Base-by-base conservation (phyloP, 2,113 vertebrate species). In the Salvelinus namaycush region DNA sequence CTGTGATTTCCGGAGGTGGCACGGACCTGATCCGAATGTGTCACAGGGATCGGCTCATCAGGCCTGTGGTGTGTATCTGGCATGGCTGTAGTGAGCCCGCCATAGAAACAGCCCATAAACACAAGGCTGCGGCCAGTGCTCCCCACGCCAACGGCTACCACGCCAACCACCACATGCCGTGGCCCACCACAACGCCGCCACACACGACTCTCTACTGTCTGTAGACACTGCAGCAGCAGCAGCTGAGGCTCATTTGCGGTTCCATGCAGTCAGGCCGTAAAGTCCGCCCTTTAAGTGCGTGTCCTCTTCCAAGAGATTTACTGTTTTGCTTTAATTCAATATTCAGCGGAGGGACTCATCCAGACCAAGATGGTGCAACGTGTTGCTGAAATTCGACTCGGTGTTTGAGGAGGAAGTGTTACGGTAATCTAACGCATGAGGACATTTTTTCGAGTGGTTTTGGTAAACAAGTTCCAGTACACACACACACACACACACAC, bases 241-340 rank as follows among this genome's bases (percentile, higher is more conserved):
- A 80, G 73, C 79, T 71, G 83, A 82, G 81, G 51, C 54, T 54
- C 39, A 79, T 79, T 86, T 82, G 76, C 18, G 16, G 76, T 76
- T 48, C 69, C 76, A 82, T 68, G 20, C 54, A 57, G 54, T 18
- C 4, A 57, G 54, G 54, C 54, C 6, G 54, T 20, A 57, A 57
- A 20, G 54, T 39, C 39, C 5, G 74, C 26, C 75, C 75, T 49
- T 26, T 66, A 73, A 68, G 74, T 0, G 9, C 34, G 14, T 59
- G 72, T 74, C 14, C 22, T 39, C 16, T 48, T 48, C 69, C 49
- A 59, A 27, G 70, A 73, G 60, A 12, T 76, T 49, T 65, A 77
- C 69, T 75, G 65, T 73, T 77, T 59, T 70, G 7, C 26, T 67
- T 76, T 29, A 74, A 76, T 78, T 68, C 51, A 72, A 76, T 54